phyloP scores from a whole-genome alignment of 2,113 vertebrate genomes.

The Phodopus roborovskii region DNA sequence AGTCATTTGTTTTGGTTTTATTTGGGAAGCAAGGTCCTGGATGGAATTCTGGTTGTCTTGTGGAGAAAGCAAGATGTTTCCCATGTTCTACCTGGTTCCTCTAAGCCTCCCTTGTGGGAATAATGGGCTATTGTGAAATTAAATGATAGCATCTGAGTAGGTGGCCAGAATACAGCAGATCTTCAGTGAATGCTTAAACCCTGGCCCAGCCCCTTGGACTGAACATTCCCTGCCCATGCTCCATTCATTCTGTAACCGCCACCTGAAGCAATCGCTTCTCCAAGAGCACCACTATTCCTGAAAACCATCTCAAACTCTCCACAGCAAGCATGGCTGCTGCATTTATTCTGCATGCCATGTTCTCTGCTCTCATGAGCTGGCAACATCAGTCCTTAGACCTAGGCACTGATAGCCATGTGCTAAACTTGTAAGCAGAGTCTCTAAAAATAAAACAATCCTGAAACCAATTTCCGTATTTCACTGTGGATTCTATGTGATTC shows the following conservation, averaged over 20 bases:
- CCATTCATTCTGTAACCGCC: background rate
- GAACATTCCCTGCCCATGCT: background rate
- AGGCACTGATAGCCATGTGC: background rate
- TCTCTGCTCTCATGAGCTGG: background rate
- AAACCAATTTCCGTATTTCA: constrained; percentile 37
- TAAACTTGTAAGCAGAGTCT: constrained; percentile 1
- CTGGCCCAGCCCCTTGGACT: background rate
- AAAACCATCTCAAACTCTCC: constrained; percentile 20
- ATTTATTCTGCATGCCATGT: background rate
- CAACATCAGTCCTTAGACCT: background rate
- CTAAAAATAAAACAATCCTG: background rate
- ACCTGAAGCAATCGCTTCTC: background rate
- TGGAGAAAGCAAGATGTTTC: background rate
- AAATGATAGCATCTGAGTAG: background rate
- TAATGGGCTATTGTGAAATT: constrained; percentile 3
- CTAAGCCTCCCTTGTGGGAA: background rate
- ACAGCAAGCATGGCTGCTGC: background rate
- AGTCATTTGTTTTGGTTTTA: constrained; percentile 41
- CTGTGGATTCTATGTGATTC: background rate
- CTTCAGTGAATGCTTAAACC: background rate
- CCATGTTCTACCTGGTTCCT: background rate
- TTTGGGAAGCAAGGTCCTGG: background rate
- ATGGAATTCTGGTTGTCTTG: background rate
- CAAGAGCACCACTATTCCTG: background rate
- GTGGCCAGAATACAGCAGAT: background rate